phyloP scores from a whole-genome alignment of 1,140 invertebrate species.

The Paracyclopina nana region DNA sequence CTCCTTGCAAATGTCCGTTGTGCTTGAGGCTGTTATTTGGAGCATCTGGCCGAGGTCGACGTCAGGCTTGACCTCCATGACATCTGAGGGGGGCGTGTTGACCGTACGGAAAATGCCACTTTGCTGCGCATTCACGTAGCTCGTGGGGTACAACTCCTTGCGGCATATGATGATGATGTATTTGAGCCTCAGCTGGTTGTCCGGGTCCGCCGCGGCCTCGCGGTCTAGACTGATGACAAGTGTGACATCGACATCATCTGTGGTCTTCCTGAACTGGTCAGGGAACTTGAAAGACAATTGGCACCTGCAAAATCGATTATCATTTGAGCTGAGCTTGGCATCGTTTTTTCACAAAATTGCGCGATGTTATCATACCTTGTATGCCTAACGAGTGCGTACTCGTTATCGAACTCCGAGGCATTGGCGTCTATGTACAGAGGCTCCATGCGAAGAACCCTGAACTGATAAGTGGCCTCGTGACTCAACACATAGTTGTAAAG shows the following conservation, averaged over 20 bases:
- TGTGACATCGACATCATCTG: background rate
- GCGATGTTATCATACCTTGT: no score
- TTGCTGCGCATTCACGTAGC: no score
- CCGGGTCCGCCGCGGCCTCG: slow-evolving; percentile 47
- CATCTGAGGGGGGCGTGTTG: no score
- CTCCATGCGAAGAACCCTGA: slow-evolving; percentile 46
- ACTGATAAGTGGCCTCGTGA: slow-evolving; percentile 44
- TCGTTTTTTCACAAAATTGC: no score
- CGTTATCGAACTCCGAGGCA: slow-evolving; percentile 1
- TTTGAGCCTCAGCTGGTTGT: no score
- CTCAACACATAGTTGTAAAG: slow-evolving; percentile 49
- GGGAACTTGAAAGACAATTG: background rate
- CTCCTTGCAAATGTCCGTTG: slow-evolving; percentile 28
- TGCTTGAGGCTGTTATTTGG: slow-evolving; percentile 16
- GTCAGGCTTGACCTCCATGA: background rate
- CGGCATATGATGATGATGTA: no score
- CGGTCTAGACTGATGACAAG: slow-evolving; percentile 36
- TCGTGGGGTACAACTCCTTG: no score
- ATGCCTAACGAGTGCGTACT: slow-evolving; percentile 16
- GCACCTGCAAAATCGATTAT: background rate
- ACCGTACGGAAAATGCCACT: no score
- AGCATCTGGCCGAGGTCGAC: no score
- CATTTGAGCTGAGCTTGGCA: background rate
- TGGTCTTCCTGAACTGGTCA: background rate
- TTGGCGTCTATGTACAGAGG: slow-evolving; percentile 24